Percentiles rank a stretch among this genome's conserved stretches.
These are phyloP conservation scores for Dryococelus australis DNA, from an alignment of 2,888 invertebrate genomes.

Conservation along the genomic window DNA sequence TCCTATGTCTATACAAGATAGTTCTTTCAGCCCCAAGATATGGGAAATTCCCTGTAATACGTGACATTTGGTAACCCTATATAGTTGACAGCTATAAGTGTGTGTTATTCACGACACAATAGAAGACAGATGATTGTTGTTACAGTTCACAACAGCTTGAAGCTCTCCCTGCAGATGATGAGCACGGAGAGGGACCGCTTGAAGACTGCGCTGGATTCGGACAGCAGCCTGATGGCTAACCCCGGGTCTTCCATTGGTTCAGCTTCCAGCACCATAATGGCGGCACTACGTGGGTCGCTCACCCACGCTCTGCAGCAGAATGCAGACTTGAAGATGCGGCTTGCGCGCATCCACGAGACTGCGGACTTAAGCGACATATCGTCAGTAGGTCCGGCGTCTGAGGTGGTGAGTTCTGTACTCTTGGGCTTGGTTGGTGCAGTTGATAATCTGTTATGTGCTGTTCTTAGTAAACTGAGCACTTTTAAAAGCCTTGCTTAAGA, in stretches of 20 bases:
- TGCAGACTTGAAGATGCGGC: conserved; percentile 70
- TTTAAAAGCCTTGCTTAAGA: too few species aligned
- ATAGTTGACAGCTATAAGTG: too few species aligned
- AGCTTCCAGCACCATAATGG: conserved; percentile 58
- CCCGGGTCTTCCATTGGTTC: conserved; percentile 32
- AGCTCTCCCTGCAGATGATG: conserved; percentile 59
- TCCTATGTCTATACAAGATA: too few species aligned
- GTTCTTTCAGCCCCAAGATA: too few species aligned
- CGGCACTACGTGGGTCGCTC: conserved; percentile 67
- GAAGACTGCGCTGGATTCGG: conserved; percentile 67
- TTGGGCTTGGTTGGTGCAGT: too few species aligned
- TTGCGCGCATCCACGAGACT: conserved; percentile 69
- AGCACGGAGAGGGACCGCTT: conserved; percentile 67
- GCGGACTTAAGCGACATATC: conserved; percentile 69
- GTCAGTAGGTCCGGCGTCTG: conserved; percentile 64
- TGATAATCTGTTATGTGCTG: too few species aligned
- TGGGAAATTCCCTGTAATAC: too few species aligned
- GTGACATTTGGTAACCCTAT: too few species aligned
- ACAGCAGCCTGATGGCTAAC: conserved; percentile 49
- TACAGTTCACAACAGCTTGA: conserved; percentile 62
- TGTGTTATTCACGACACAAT: too few species aligned
- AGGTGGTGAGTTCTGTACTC: conserved; percentile 57
- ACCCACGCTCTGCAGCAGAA: conserved; percentile 77
- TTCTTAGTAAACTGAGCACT: too few species aligned
- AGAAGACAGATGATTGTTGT: not conserved